These are phyloP conservation scores for Rhamphomyia laevipes DNA, from an alignment of 2,888 invertebrate species.

Conservation along the genomic window DNA sequence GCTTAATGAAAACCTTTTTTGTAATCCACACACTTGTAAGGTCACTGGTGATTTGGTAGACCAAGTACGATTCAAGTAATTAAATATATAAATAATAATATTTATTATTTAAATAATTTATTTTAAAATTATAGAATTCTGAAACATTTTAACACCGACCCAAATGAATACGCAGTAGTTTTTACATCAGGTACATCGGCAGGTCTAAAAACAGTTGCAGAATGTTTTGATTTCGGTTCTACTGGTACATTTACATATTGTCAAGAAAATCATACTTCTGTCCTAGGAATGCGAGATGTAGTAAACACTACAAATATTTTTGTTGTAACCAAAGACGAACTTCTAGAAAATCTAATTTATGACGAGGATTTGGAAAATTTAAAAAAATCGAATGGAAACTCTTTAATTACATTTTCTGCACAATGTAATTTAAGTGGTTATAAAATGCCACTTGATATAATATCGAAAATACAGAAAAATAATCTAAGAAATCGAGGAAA, in stretches of 20 bases:
- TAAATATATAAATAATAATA: no score
- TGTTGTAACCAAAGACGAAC: conserved; percentile 47
- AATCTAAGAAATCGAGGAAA: conserved; percentile 39
- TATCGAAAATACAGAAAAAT: conserved; percentile 49
- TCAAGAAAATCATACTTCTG: conserved; percentile 91
- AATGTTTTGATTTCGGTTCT: conserved; percentile 55
- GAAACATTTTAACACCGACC: conserved; percentile 69
- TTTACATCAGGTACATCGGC: conserved; percentile 94
- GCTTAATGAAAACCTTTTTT: conserved; percentile 60
- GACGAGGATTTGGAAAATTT: conserved; percentile 8
- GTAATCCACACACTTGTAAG: conserved; percentile 86
- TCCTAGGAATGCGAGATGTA: conserved; percentile 79
- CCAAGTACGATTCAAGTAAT: conserved; percentile 62
- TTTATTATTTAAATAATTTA: background rate
- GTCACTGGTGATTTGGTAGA: conserved; percentile 75
- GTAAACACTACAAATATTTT: conserved; percentile 47
- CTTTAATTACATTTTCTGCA: conserved; percentile 76
- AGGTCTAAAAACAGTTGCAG: conserved; percentile 70
- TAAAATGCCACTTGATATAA: conserved; percentile 73
- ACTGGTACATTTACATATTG: conserved; percentile 64
- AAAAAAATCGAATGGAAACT: conserved; percentile 33
- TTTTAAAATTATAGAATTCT: conserved; percentile 49
- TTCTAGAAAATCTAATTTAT: conserved; percentile 35
- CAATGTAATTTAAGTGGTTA: conserved; percentile 91
- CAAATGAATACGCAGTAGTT: conserved; percentile 71